Conservation (phyloP, 2,888 invertebrate genomes). For the Cyaniris semiargus region DNA sequence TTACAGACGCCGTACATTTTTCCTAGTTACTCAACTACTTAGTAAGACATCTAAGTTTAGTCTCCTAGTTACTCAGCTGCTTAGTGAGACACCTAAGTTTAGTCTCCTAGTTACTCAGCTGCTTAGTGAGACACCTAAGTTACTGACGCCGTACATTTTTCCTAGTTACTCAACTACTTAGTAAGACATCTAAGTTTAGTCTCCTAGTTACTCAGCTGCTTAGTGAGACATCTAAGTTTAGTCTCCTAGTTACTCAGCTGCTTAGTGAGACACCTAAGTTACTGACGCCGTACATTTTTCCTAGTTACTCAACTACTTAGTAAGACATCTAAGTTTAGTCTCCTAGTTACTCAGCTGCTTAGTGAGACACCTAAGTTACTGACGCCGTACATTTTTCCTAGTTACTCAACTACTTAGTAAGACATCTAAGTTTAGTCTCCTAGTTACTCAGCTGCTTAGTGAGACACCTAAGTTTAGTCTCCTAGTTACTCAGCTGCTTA, state of each 20-base stretch:
- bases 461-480: not conserved
- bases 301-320: not conserved
- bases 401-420: not conserved
- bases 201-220: not conserved
- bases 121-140: not conserved
- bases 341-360: not conserved
- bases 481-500: not conserved
- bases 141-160: no score
- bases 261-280: not conserved
- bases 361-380: not conserved
- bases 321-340: not conserved
- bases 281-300: no score
- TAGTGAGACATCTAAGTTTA: not conserved
- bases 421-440: not conserved
- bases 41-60: not conserved
- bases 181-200: not conserved
- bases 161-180: not conserved
- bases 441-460: not conserved
- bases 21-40: not conserved
- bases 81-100: not conserved
- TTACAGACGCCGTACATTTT: no score
- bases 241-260: not conserved
- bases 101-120: no score
- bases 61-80: not conserved
- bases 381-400: no score